Evolutionary conservation across 1,140 invertebrate genomes (phyloP).

Genomic region (Myzus persicae): DNA sequence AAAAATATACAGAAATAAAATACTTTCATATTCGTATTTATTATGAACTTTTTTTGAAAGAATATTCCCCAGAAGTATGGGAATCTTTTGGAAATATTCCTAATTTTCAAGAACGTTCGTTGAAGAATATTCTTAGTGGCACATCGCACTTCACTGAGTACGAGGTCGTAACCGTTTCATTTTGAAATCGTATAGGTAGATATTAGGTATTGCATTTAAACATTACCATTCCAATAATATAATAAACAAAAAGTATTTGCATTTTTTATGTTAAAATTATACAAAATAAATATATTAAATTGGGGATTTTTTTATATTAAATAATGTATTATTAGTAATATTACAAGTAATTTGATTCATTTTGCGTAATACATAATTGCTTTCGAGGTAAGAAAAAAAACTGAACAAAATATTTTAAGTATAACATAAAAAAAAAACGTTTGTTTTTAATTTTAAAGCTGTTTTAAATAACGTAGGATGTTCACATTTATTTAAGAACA

Average conservation of each 20-base stretch:
- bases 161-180: too few species aligned
- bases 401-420: neutral
- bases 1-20: too few species aligned
- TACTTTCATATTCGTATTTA: too few species aligned
- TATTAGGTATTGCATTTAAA: neutral
- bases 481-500: neutral
- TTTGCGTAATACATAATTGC: neutral
- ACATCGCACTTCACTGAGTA: neutral
- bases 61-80: neutral
- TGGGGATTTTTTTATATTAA: neutral
- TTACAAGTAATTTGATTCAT: neutral
- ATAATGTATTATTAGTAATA: neutral
- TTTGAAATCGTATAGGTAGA: neutral
- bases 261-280: conserved; percentile 10
- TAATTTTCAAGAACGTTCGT: neutral
- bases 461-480: neutral
- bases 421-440: neutral
- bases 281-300: neutral
- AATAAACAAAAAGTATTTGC: neutral
- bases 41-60: too few species aligned
- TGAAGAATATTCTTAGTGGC: neutral
- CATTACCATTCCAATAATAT: neutral
- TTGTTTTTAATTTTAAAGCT: neutral
- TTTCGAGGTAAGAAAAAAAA: neutral
- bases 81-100: neutral